Conservation (phyloP, 2,888 invertebrate genomes). For the Neuroscelio doddi region DNA sequence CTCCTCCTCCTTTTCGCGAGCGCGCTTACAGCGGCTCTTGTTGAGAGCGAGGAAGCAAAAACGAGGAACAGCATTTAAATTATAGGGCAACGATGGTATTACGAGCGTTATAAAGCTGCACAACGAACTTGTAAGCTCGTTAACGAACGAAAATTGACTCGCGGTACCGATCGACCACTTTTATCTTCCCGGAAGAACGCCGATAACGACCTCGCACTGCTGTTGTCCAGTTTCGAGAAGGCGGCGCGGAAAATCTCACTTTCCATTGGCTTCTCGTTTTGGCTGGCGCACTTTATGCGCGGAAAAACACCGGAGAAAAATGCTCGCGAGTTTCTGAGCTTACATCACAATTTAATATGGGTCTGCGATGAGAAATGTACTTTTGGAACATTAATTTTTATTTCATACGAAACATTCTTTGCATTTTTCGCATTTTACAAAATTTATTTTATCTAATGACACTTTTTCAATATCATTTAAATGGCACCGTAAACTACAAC, state of each 20-base stretch:
- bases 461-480: no score
- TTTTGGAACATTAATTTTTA: no score
- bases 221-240: conserved; percentile 32
- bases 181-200: conserved; percentile 52
- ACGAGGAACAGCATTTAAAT: conserved; percentile 49
- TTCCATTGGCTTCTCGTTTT: conserved; percentile 31
- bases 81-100: conserved; percentile 49
- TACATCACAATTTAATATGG: neutral
- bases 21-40: conserved; percentile 38
- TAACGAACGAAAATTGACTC: conserved; percentile 57
- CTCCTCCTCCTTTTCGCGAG: conserved; percentile 24
- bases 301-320: conserved; percentile 29
- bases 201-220: conserved; percentile 47
- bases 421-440: no score
- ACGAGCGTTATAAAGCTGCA: conserved; percentile 56
- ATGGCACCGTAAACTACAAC: no score
- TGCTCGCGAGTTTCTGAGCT: conserved; percentile 19
- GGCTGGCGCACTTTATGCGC: conserved; percentile 11
- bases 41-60: conserved; percentile 41
- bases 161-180: conserved; percentile 48
- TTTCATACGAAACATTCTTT: no score
- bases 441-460: no score
- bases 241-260: conserved; percentile 46
- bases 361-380: no score
- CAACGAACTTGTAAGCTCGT: conserved; percentile 56